phyloP scores from a whole-genome alignment of 2,888 invertebrate genomes.

The Herminia tarsipennalis region DNA sequence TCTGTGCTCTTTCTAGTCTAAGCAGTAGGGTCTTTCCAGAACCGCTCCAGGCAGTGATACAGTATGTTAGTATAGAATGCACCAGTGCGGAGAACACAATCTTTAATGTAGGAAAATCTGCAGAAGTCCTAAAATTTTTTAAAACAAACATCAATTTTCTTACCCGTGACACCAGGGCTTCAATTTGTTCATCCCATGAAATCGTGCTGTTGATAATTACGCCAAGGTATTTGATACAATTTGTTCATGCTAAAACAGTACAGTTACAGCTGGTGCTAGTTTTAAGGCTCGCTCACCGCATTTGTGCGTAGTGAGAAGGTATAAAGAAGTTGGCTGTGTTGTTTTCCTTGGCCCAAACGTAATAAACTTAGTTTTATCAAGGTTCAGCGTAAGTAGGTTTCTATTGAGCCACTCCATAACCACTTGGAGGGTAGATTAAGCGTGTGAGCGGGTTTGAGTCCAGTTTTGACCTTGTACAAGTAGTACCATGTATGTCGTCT shows the following conservation, averaged over 20 bases:
- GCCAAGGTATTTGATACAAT: background rate
- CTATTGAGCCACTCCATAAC: background rate
- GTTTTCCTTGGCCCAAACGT: background rate
- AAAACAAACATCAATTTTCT: too few relatives aligned
- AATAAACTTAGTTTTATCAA: background rate
- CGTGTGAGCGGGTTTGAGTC: background rate
- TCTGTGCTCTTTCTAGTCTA: too few relatives aligned
- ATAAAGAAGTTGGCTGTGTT: background rate
- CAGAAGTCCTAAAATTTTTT: background rate
- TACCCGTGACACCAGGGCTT: background rate
- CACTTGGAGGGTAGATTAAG: background rate
- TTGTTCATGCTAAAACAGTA: background rate
- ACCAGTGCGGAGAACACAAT: constrained; percentile 1
- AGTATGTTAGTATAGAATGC: constrained; percentile 1
- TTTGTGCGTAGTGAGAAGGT: background rate
- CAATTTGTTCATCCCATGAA: background rate
- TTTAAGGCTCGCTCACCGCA: background rate
- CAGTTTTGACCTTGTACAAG: too few relatives aligned
- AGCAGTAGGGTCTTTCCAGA: background rate
- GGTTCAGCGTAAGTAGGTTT: background rate
- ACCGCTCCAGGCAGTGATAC: background rate
- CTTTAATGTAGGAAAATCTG: background rate
- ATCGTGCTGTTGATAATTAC: background rate
- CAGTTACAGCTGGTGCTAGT: background rate
- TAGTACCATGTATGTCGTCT: too few relatives aligned